These are phyloP conservation scores for Drosophila sproati DNA, from an alignment of 1,140 invertebrate genomes.

Conservation along the genomic window DNA sequence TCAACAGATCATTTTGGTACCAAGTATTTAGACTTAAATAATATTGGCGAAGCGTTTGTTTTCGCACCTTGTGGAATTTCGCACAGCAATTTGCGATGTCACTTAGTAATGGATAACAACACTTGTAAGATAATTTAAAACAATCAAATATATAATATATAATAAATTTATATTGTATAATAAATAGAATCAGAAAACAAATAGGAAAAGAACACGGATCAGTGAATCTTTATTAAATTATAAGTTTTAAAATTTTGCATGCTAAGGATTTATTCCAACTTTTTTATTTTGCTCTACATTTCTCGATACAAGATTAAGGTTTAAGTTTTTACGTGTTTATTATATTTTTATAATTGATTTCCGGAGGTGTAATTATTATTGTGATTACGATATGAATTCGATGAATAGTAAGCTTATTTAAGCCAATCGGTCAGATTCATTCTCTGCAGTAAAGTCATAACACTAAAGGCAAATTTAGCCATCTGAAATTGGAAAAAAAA, in stretches of 20 bases:
- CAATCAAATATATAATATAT: not conserved
- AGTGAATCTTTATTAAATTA: too few relatives aligned
- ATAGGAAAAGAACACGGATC: too few relatives aligned
- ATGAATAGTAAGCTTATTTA: not conserved
- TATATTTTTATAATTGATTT: not conserved
- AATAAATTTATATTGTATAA: too few relatives aligned
- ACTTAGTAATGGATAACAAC: not conserved
- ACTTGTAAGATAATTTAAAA: not conserved
- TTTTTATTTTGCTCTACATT: too few relatives aligned
- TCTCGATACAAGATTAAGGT: too few relatives aligned
- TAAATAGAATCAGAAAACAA: too few relatives aligned
- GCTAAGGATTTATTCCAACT: too few relatives aligned
- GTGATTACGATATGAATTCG: not conserved
- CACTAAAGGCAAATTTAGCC: slow-evolving; percentile 35
- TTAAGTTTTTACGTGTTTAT: not conserved
- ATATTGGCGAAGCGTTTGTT: slow-evolving; percentile 31
- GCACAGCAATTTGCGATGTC: slow-evolving; percentile 47
- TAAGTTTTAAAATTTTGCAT: too few relatives aligned
- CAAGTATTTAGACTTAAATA: slow-evolving; percentile 31
- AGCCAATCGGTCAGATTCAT: slow-evolving; percentile 3
- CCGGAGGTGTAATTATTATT: too few relatives aligned
- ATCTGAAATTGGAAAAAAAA: not conserved
- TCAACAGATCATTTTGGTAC: slow-evolving; percentile 69
- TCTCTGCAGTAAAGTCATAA: slow-evolving; percentile 6
- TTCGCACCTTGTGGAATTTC: slow-evolving; percentile 59